Base-by-base conservation (phyloP, 2,797 vertebrate genomes). In the Hydrophis major region DNA sequence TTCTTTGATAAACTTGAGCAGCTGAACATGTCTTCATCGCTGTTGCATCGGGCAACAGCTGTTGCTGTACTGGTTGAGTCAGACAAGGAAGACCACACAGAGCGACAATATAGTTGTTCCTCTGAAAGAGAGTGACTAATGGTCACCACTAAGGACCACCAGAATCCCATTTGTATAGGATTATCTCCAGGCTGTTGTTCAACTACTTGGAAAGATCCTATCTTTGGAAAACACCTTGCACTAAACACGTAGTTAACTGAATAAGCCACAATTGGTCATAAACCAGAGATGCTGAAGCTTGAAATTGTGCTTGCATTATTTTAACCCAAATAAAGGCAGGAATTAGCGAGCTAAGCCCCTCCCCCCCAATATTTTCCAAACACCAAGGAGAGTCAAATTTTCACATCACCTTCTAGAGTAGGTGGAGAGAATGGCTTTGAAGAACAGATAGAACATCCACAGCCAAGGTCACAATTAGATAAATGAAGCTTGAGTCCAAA, bases 61-160 rank as follows among this genome's bases (percentile, higher is more conserved):
- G 37, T 94, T 91, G 98, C 96, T 0, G 7, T 90, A 3, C 63
- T 42, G 0, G 91, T 86, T 13, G 93, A 96, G 18, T 97, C 98
- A 0, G 98, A 99, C 96, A 87, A 97, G 0, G 97, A 97, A 0
- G 99, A 99, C 99, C 99, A 99, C 97, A 98, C 98, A 0, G 98
- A 98, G 91, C 98, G 98, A 94, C 99, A 99, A 37, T 98, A 95
- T 61, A 99, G 97, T 94, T 96, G 97, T 92, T 93, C 95, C 0
- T 95, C 98, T 99, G 96, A 66, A 88, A 0, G 2, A 91, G 61
- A 55, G 10, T 11, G 1, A 74, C 25, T 0, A 0, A 60, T 28
- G 0, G 0, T 94, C 91, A 86, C 86, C 4, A 11, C 22, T 60
- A 37, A 87, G 57, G 89, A 2, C 20, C 32, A 0, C 47, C 2